Base-by-base conservation (phyloP, 2,113 vertebrate genomes). In the Calidris pygmaea region DNA sequence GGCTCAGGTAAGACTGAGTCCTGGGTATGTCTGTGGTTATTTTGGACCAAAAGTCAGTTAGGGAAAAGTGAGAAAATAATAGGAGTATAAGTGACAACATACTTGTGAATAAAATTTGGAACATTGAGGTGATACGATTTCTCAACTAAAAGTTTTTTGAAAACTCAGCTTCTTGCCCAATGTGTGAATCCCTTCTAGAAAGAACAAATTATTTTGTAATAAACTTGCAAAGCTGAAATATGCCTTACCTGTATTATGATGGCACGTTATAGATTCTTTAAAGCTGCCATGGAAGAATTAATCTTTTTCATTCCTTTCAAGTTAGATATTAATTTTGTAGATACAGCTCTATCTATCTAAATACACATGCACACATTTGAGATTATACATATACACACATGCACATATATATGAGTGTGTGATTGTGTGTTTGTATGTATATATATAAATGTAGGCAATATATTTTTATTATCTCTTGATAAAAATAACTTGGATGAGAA, bases 341-440 rank as follows among this genome's bases (percentile, higher is more conserved):
- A 30, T 52, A 48, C 4, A 56, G 5, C 4, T 75, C 11, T 48
- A 14, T n/a, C 26, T 66, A 9, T 35, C 10, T 62, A 62, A 67
- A 75, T n/a, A 14, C 2, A 58, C 9, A 26, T 6, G 2, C 29
- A 63, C 6, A 53, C 22, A 35, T 27, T 32, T 58, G 39, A 24
- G 1, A 32, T 0, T 2, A 45, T 3, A 23, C 6, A 30, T 6
- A 7, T 5, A 23, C 3, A 76, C 5, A 48, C 27, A 19, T 7
- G 14, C 7, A 4, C 21, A 10, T 4, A 27, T 27, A 11, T 1
- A 11, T 1, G 6, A 32, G 9, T 55, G 5, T 39, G 21, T 20
- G 10, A 39, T 17, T 63, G 3, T 50, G 3, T 77, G 22, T 59
- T 8, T n/a, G 7, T 35, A 20, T 39, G 26, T 24, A 3, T 19